Evolutionary conservation across 2,888 invertebrate species (phyloP), one percentile per base, ranked within the genome.

Genomic region (Dysmachus trigonus): DNA sequence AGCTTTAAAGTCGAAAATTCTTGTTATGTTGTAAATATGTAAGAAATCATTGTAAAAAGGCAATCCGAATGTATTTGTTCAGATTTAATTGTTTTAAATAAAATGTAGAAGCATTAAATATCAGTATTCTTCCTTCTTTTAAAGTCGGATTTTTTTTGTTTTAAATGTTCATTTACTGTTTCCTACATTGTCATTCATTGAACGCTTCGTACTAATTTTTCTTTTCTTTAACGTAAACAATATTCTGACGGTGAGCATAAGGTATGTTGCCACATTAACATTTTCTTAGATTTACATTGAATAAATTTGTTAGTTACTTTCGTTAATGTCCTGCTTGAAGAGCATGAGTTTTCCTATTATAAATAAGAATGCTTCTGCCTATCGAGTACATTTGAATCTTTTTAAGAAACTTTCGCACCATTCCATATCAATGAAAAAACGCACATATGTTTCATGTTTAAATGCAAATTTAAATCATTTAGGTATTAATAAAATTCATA

Each of bases 171-270:
- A 47, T 53, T 74, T 33, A 31, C 18, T 35, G 33, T 85, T 62
- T 51, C 35, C 35, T 35, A 15, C 53, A 22, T 85, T 76, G 6
- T 35, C 22, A 62, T 62, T 62, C 62, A 30, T 35, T 71, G 4
- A 35, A n/a, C 38, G 38, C 22, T 27, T 73, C 27, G 22, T 38
- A 41, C 35, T 77, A 82, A 82, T 53, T 53, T 33, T 53, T 35
- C 30, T 18, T 82, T 53, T 53, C 13, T 53, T 53, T 30, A 51
- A 79, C 18, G 6, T 27, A 33, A 33, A 82, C 31, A 82, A 30
- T 62, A 18, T 27, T 72, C 71, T 72, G 83, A 72, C 72, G 71
- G 72, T 92, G 92, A 92, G 92, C 92, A 92, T 92, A 92, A 92
- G 92, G 92, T 92, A 92, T 90, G 92, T 91, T 90, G 35, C 27